phyloP scores from a whole-genome alignment of 2,113 vertebrate species.

The Mandrillus leucophaeus region DNA sequence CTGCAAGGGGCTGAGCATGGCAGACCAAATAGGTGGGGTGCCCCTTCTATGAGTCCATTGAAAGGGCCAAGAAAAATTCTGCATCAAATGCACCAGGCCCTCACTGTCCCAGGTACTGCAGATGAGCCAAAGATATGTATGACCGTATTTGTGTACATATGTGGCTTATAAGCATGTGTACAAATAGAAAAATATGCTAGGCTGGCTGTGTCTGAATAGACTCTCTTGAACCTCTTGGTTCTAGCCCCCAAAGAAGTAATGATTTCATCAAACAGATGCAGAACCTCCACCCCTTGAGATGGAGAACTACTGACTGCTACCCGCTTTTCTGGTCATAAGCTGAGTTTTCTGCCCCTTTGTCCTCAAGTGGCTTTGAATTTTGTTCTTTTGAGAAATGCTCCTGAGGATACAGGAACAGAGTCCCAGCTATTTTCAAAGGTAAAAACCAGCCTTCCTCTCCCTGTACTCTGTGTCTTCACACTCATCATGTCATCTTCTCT shows the following conservation, averaged over 20 bases:
- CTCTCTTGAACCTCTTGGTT: not conserved
- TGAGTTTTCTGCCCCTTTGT: not conserved
- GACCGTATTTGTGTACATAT: rapidly evolving
- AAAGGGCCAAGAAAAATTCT: too few species aligned
- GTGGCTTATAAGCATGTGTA: not conserved
- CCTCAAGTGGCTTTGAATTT: not conserved
- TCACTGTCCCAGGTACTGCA: rapidly evolving
- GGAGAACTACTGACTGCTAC: not conserved
- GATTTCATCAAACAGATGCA: not conserved
- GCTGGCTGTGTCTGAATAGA: not conserved
- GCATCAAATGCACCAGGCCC: not conserved
- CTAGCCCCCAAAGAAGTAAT: not conserved
- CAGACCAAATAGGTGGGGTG: too few species aligned
- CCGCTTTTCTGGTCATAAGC: not conserved
- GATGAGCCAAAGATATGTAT: not conserved
- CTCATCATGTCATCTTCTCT: not conserved
- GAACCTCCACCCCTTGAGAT: not conserved
- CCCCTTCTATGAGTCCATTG: not conserved
- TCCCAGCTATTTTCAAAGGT: not conserved
- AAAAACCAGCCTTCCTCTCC: not conserved
- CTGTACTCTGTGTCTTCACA: not conserved
- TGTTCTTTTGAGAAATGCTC: not conserved
- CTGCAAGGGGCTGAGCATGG: too few species aligned
- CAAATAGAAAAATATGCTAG: not conserved
- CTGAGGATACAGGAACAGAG: not conserved